phyloP scores from a whole-genome alignment of 1,140 invertebrate genomes.

The Meloidogyne hapla region DNA sequence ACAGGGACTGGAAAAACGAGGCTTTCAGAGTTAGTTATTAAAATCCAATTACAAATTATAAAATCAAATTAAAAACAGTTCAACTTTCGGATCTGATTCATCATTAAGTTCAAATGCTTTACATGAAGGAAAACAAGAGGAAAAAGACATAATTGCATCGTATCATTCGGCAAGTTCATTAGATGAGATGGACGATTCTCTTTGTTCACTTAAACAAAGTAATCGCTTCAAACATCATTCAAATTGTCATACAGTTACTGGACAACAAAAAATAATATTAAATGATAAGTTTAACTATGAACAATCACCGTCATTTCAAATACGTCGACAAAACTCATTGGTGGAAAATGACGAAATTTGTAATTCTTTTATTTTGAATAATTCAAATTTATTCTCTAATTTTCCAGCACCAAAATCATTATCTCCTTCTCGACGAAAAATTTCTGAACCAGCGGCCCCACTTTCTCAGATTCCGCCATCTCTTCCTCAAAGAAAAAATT shows the following conservation, averaged over 20 bases:
- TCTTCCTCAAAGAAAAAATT: slow-evolving; percentile 9
- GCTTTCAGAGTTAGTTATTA: not conserved
- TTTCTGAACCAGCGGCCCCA: slow-evolving; percentile 13
- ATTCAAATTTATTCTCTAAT: not conserved
- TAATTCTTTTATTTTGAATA: not conserved
- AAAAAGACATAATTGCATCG: not conserved
- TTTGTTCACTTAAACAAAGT: not conserved
- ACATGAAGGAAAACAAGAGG: not conserved
- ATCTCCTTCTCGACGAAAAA: not conserved
- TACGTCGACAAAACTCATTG: not conserved
- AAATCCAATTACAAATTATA: not conserved
- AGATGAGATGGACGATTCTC: slow-evolving; percentile 21
- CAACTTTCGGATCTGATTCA: not conserved
- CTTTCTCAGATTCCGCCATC: not conserved
- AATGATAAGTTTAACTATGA: not conserved
- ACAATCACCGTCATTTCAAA: not conserved
- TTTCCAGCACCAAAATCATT: not conserved
- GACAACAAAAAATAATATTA: not conserved
- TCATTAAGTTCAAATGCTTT: not conserved
- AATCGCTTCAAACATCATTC: not conserved
- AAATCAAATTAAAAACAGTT: not conserved
- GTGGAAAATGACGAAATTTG: not conserved
- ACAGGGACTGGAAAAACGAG: not conserved
- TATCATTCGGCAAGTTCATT: not conserved
- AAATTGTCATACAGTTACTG: not conserved